phyloP scores from a whole-genome alignment of 2,797 vertebrate genomes.

The Hozukius guyotensis region DNA sequence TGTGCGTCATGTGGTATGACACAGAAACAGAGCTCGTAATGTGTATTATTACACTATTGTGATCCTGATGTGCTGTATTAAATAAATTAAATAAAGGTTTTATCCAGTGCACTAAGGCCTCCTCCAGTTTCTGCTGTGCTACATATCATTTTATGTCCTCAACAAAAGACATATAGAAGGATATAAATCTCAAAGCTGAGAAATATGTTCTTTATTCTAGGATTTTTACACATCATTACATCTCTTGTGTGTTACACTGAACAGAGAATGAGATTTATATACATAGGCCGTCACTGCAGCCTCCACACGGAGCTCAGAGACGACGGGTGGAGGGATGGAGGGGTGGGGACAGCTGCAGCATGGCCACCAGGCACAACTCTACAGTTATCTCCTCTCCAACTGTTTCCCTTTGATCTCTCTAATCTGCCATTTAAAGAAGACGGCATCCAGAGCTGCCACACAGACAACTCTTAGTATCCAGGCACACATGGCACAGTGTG shows the following conservation, averaged over 20 bases:
- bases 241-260: conserved; percentile 10
- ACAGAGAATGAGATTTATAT: conserved; percentile 24
- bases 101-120: neutral
- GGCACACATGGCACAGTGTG: neutral
- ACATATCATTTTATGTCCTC: neutral
- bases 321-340: conserved; percentile 23
- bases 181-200: neutral
- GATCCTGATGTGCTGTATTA: neutral
- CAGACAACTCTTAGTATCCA: conserved; percentile 15
- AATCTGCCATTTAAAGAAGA: conserved; percentile 75
- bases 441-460: conserved; percentile 50
- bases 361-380: conserved; percentile 68
- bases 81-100: neutral
- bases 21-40: neutral
- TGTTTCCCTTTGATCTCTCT: conserved; percentile 71
- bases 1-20: neutral
- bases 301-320: conserved; percentile 19
- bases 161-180: neutral
- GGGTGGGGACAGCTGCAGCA: conserved; percentile 58
- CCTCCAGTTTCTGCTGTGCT: neutral
- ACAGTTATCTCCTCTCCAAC: conserved; percentile 66
- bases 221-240: neutral
- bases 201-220: neutral
- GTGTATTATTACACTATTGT: neutral
- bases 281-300: conserved; percentile 31